A percentile compares a stretch with the other conserved stretches of the same genome.
phyloP scores from a whole-genome alignment of 1,140 invertebrate species.

The Drosophila rufa region DNA sequence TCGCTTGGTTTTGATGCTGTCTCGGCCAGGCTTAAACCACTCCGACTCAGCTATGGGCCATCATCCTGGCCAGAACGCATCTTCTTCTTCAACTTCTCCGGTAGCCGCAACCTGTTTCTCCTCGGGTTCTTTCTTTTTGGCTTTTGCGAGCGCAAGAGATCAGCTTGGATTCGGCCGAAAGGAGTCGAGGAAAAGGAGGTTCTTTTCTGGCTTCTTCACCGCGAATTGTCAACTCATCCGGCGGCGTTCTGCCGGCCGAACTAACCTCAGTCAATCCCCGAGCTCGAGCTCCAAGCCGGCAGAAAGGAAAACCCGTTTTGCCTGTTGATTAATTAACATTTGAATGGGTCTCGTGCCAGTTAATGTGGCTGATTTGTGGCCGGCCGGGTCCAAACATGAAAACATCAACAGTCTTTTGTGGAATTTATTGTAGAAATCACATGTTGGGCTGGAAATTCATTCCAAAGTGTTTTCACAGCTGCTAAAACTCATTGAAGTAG shows the following conservation, averaged over 20 bases:
- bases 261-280: conserved; percentile 71
- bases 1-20: conserved; percentile 53
- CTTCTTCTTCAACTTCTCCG: conserved; percentile 14
- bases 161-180: conserved; percentile 16
- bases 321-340: conserved; percentile 72
- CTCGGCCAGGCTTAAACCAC: conserved; percentile 28
- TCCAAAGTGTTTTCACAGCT: conserved; percentile 44
- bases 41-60: conserved; percentile 16
- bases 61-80: conserved; percentile 40
- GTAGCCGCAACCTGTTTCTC: conserved; percentile 43
- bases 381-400: conserved; percentile 27
- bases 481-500: conserved; percentile 19
- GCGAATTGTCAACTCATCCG: conserved; percentile 50
- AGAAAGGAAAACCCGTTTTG: conserved; percentile 23
- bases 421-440: conserved; percentile 37
- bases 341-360: conserved; percentile 67
- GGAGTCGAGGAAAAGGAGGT: conserved; percentile 26
- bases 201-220: conserved; percentile 38
- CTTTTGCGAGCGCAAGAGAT: conserved; percentile 10
- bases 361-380: conserved; percentile 68
- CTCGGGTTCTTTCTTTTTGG: not conserved
- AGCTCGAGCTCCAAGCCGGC: conserved; percentile 38
- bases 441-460: conserved; percentile 20
- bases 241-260: conserved; percentile 20
- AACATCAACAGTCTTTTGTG: conserved; percentile 49